Conservation (phyloP, 1,140 invertebrate species). For the Zophobas morio region DNA sequence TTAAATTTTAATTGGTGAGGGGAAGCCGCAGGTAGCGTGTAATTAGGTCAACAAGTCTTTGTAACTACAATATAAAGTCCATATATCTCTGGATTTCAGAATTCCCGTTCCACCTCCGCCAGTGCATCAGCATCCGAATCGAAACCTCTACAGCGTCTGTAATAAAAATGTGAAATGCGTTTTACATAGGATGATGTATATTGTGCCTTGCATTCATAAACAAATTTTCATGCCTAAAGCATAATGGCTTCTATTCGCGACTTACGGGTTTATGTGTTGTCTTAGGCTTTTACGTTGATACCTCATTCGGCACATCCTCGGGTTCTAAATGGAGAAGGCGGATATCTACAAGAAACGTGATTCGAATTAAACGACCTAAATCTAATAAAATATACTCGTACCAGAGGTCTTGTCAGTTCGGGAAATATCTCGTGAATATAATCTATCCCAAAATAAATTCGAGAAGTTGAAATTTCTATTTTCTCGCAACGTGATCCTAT, state of each 20-base stretch:
- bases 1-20: too few species aligned
- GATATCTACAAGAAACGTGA: conserved; percentile 54
- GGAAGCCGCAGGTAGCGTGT: too few species aligned
- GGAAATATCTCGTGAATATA: conserved; percentile 42
- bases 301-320: conserved; percentile 55
- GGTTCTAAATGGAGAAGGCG: conserved; percentile 52
- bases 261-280: conserved; percentile 55
- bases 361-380: conserved; percentile 53
- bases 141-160: not conserved
- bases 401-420: conserved; percentile 43
- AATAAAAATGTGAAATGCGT: conserved; percentile 50
- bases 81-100: too few species aligned
- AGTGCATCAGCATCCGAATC: not conserved
- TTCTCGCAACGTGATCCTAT: conserved; percentile 8
- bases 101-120: too few species aligned
- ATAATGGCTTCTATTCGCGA: conserved; percentile 49
- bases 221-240: conserved; percentile 50
- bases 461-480: conserved; percentile 25
- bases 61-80: too few species aligned
- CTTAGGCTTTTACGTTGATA: conserved; percentile 58
- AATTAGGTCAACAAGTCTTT: too few species aligned
- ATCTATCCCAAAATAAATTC: conserved; percentile 32
- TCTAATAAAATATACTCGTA: conserved; percentile 51
- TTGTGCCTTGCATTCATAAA: conserved; percentile 49
- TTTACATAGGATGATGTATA: conserved; percentile 40